Evolutionary conservation across 2,113 vertebrate species (phyloP).

Genomic region (Scalopus aquaticus): DNA sequence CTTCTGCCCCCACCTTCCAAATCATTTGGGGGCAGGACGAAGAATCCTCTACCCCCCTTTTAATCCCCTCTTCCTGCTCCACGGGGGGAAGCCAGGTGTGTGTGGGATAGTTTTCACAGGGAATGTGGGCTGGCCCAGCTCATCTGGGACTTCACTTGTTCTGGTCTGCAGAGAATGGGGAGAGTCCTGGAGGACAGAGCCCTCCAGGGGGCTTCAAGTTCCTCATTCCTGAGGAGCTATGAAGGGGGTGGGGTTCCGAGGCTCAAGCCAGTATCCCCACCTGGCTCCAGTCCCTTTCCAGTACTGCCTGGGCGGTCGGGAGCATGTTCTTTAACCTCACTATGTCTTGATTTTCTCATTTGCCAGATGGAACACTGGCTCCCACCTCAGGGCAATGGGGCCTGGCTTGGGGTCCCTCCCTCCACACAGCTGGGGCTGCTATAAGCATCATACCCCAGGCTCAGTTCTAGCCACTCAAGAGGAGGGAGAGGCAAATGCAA

Average conservation of each 20-base stretch:
- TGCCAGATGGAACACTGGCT: neutral
- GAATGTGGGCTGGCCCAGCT: neutral
- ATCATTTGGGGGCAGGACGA: neutral
- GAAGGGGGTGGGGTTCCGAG: neutral
- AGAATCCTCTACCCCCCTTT: neutral
- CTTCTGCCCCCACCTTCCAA: neutral
- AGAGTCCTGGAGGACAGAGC: neutral
- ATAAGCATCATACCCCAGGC: neutral
- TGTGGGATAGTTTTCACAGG: neutral
- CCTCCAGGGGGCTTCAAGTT: neutral
- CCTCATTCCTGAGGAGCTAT: neutral
- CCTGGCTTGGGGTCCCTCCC: neutral
- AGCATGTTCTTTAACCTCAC: neutral
- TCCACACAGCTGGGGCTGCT: neutral
- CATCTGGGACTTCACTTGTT: neutral
- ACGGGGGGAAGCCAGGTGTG: neutral
- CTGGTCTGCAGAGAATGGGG: neutral
- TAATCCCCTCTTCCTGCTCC: neutral
- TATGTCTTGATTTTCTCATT: conserved; percentile 15
- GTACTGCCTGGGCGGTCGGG: neutral
- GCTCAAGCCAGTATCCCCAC: neutral
- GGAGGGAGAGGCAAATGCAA: neutral
- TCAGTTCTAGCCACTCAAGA: neutral
- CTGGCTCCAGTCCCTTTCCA: neutral
- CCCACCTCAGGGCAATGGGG: neutral